Conservation (phyloP, 2,797 vertebrate genomes). For the Pangasius sanitwongsei region DNA sequence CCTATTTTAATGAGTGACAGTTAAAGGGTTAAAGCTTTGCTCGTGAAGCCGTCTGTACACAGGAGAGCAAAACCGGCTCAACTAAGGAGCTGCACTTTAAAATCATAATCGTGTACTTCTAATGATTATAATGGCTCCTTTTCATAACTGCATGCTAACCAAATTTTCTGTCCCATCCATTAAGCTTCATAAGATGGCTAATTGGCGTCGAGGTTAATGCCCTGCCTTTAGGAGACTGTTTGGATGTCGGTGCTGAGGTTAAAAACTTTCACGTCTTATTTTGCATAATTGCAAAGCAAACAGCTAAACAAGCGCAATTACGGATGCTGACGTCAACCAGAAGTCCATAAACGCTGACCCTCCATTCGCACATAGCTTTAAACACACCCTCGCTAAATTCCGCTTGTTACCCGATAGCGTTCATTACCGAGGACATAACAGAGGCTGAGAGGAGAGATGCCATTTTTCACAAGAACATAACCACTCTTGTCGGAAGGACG, state of each 20-base stretch:
- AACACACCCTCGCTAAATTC: not conserved
- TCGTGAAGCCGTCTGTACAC: not conserved
- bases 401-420: not conserved
- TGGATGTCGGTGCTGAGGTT: constrained; percentile 16
- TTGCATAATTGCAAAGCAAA: constrained; percentile 67
- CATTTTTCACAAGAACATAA: not conserved
- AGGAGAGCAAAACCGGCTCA: not conserved
- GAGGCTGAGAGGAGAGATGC: not conserved
- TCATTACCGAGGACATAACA: not conserved
- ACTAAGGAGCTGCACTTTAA: constrained; percentile 5
- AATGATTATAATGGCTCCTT: constrained; percentile 29
- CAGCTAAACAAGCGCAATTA: constrained; percentile 35
- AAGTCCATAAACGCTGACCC: constrained; percentile 48
- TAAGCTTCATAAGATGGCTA: not conserved
- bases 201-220: constrained; percentile 4
- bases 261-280: constrained; percentile 41
- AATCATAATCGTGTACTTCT: constrained; percentile 16
- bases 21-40: not conserved
- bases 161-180: constrained; percentile 2
- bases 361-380: not conserved
- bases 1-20: no score
- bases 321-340: constrained; percentile 62
- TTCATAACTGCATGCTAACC: not conserved
- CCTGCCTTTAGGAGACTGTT: not conserved
- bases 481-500: not conserved